Base-by-base conservation (phyloP, 37 sponge, comb jelly and placozoan species). In the Ianthella basta region DNA sequence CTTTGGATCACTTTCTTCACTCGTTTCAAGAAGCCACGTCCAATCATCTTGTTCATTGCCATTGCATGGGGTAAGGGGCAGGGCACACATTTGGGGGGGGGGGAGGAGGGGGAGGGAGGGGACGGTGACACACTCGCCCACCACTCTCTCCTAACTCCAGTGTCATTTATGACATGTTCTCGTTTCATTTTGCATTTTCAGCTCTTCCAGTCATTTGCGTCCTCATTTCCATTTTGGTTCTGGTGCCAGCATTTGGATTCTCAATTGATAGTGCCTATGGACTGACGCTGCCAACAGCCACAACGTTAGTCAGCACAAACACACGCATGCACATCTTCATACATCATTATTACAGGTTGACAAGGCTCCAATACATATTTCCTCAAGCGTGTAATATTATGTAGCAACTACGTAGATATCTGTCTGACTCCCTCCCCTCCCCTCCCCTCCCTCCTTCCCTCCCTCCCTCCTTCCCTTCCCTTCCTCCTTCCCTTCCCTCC, bases 1-100 rank as follows among this genome's bases (percentile, higher is more conserved):
- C 83, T 93, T 41, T 93, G 94, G 94, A 36, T 88, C 50, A 89
- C 79, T 44, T 88, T 93, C 70, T 84, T 87, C 56, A 90, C 83
- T 24, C 67, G 60, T 55, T 91, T 88, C 29, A 85, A 83, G 18
- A 90, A 93, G 34, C 91, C 94, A 21, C 20, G 54, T 40, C 78
- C 78, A 8, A 27, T 93, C 13, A 44, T 90, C 24, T 38, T 82
- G 32, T 93, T 88, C 86, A 80, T 90, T 24, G 19, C 88, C 0
- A 44, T 79, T 53, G 72, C 79, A 38, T 93, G 91, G 88, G 91
- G 92, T 88, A 75, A 88, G 64, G 27, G 19, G 24, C 21, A 15
- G 14, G 64, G 14, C 12, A 64, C 23, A 38, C 60, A 57, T 59
- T 32, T 27, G 83, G 30, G n/a, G n/a, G n/a, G n/a, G n/a, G n/a